Percentiles rank a stretch among this genome's conserved stretches.
phyloP scores from a whole-genome alignment of 1,140 invertebrate species.

The Pseudomyrmex pallidus region DNA sequence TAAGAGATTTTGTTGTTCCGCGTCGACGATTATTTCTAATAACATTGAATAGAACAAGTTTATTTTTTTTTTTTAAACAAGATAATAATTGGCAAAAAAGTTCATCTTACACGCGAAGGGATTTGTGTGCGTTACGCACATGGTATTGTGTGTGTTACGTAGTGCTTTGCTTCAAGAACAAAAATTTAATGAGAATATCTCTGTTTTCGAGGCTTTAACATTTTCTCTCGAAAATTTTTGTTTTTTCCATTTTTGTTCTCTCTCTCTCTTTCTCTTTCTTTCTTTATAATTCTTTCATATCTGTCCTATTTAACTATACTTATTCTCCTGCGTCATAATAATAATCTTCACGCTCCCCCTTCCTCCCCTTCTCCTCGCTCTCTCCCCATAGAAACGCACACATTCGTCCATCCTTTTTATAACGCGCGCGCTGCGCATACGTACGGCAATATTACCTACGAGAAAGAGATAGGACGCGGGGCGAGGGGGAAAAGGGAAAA shows the following conservation, averaged over 20 bases:
- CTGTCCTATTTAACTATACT: conserved; percentile 38
- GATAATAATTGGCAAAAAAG: too few species aligned
- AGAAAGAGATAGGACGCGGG: conserved; percentile 40
- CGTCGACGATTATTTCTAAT: neutral
- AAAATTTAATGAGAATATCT: neutral
- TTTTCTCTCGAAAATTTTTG: neutral
- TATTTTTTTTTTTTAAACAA: too few species aligned
- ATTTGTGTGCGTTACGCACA: too few species aligned
- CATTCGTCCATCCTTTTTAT: conserved; percentile 25
- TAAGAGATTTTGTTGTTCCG: neutral
- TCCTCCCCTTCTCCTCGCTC: neutral
- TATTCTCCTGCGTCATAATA: conserved; percentile 21
- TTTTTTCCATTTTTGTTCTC: neutral
- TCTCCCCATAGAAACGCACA: neutral
- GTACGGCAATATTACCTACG: conserved; percentile 70
- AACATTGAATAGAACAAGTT: too few species aligned
- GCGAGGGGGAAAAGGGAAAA: neutral
- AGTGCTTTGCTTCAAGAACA: too few species aligned
- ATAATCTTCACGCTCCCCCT: conserved; percentile 34
- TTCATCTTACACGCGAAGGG: too few species aligned
- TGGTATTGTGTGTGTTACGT: too few species aligned
- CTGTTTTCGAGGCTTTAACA: too few species aligned
- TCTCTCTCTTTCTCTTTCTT: neutral
- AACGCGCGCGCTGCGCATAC: conserved; percentile 26
- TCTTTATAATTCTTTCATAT: conserved; percentile 27